Base-by-base conservation (phyloP, 2,888 invertebrate genomes). In the Patella ulyssiponensis region DNA sequence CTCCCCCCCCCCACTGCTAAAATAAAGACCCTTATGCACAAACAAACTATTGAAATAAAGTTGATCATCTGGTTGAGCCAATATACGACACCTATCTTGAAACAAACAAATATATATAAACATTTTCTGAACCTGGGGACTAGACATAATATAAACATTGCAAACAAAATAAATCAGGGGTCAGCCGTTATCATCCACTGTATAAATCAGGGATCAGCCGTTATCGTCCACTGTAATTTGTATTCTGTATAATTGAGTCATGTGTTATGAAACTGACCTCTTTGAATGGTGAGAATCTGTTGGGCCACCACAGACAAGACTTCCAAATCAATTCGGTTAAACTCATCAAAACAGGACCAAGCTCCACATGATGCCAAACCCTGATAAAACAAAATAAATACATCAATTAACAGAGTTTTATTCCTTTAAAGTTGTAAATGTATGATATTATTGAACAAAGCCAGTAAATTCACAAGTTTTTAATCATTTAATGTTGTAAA, bases 271-370 rank as follows among this genome's bases (percentile, higher is more conserved):
- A 15, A 74, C 84, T 74, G 71, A 90, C 90, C 91, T 86, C 91
- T 88, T 85, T 96, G 96, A 73, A 96, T 96, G 0, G 95, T 95
- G 80, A 95, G 94, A 81, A 96, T 95, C 92, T 96, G 96, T 88
- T 96, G 96, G 0, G 96, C 96, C 0, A 92, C 95, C 9, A 96
- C 96, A 1, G 96, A 96, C 54, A 96, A 91, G 44, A 96, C 96
- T 93, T 96, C 96, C 76, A 96, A 94, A 86, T 96, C 96, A 81
- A 96, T 96, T 75, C 96, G 86, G 87, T 96, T 96, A 90, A 96
- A 96, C 91, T 96, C 96, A 84, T 96, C 96, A 88, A 96, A 96
- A 86, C 96, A 96, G 0, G 96, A 96, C 96, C 96, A 96, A 14
- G 92, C 92, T n/a, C 93, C 93, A 85, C 92, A 92, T 0, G 92